phyloP scores from a whole-genome alignment of 2,113 vertebrate species.

The Cyprinodon brontotheroides region DNA sequence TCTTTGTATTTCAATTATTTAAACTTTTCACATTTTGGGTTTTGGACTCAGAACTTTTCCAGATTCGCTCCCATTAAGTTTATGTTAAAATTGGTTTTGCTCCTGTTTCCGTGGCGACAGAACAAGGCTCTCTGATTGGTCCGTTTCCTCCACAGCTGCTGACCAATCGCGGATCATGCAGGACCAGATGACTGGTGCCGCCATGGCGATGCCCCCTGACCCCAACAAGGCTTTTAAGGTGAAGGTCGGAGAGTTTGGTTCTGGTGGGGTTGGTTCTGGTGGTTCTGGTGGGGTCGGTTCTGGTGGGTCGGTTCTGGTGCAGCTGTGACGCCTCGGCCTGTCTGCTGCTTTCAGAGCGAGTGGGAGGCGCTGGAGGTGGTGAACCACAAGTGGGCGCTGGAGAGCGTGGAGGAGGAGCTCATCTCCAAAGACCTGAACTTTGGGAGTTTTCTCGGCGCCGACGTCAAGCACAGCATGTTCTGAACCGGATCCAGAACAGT shows the following conservation, averaged over 20 bases:
- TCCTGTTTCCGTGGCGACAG: too few relatives aligned
- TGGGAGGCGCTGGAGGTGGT: conserved; percentile 88
- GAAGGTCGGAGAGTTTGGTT: too few relatives aligned
- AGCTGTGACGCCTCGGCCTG: background rate
- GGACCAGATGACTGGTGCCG: conserved; percentile 83
- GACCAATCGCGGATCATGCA: conserved; percentile 82
- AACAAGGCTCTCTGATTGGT: background rate
- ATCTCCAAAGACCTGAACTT: conserved; percentile 80
- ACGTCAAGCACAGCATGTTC: conserved; percentile 36
- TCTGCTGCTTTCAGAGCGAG: conserved; percentile 64
- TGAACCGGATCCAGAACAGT: background rate
- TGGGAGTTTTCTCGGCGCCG: conserved; percentile 66
- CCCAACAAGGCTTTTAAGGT: conserved; percentile 88
- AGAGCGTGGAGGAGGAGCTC: conserved; percentile 85
- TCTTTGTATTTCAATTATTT: too few relatives aligned
- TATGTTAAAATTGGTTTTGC: background rate
- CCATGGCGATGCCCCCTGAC: conserved; percentile 80
- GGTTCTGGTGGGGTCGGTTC: too few relatives aligned
- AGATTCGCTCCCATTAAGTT: background rate
- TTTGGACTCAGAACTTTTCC: background rate
- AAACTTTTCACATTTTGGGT: too few relatives aligned
- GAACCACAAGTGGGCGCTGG: conserved; percentile 84
- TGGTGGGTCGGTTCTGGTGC: too few relatives aligned
- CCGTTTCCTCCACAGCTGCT: conserved; percentile 66
- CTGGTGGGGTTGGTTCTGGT: too few relatives aligned